These are phyloP conservation scores for Gryllus bimaculatus DNA, from an alignment of 1,140 invertebrate genomes.

Conservation along the genomic window DNA sequence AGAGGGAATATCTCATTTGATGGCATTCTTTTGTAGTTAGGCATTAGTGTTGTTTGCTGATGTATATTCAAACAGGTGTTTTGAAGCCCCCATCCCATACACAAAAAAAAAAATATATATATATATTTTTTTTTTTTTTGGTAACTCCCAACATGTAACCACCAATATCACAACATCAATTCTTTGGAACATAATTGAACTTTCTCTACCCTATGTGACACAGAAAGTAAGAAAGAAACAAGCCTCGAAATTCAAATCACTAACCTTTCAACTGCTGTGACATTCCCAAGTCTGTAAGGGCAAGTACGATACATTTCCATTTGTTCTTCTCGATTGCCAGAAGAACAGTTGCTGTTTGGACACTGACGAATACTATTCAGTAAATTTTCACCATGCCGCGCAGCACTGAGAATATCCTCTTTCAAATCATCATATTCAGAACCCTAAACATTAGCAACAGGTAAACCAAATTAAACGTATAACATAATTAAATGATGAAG, in stretches of 20 bases:
- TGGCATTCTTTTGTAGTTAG: too few species aligned
- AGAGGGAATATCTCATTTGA: too few species aligned
- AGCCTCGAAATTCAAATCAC: slow-evolving; percentile 7
- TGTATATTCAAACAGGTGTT: too few species aligned
- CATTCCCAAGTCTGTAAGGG: slow-evolving; percentile 65
- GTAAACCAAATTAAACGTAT: neutral
- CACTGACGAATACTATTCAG: slow-evolving; percentile 51
- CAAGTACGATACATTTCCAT: slow-evolving; percentile 11
- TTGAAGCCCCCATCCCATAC: too few species aligned
- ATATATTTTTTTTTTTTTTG: too few species aligned
- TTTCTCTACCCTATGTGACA: too few species aligned
- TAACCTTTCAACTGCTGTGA: slow-evolving; percentile 84
- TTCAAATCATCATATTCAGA: slow-evolving; percentile 56
- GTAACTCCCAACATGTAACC: too few species aligned
- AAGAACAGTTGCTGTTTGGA: slow-evolving; percentile 6
- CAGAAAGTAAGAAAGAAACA: too few species aligned
- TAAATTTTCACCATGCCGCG: slow-evolving; percentile 73
- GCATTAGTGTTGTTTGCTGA: too few species aligned
- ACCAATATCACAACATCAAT: too few species aligned
- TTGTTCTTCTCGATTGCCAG: slow-evolving; percentile 7
- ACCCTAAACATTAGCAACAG: slow-evolving; percentile 21
- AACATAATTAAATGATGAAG: neutral
- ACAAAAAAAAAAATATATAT: too few species aligned
- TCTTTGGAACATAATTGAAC: too few species aligned
- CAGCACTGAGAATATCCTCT: slow-evolving; percentile 70